phyloP scores from a whole-genome alignment of 2,797 vertebrate species.

The Pterois miles region DNA sequence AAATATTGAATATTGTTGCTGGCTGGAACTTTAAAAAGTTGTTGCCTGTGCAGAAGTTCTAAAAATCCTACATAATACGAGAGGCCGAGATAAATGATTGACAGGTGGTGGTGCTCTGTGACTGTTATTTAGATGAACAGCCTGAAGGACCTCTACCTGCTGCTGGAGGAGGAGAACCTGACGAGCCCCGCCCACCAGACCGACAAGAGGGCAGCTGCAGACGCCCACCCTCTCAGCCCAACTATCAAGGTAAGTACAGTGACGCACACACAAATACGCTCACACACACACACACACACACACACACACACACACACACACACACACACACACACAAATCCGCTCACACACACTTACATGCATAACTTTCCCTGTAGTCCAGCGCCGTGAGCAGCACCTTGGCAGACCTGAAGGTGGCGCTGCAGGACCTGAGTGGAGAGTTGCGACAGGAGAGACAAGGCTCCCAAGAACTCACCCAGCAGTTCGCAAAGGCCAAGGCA shows the following conservation, averaged over 20 bases:
- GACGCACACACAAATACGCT: background rate
- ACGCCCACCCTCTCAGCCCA: constrained; percentile 85
- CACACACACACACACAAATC: background rate
- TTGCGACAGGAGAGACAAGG: constrained; percentile 91
- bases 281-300: background rate
- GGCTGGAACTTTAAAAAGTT: background rate
- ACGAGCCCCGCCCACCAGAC: constrained; percentile 82
- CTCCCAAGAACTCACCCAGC: constrained; percentile 94
- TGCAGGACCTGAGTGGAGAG: constrained; percentile 94
- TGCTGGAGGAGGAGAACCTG: constrained; percentile 93
- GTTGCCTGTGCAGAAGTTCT: background rate
- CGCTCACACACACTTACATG: background rate
- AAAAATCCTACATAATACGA: background rate
- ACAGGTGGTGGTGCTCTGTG: constrained; percentile 15
- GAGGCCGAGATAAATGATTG: background rate
- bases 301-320: background rate
- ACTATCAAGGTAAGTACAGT: constrained; percentile 67
- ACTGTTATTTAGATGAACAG: constrained; percentile 88
- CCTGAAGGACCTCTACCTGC: constrained; percentile 94
- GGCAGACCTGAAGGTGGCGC: constrained; percentile 91
- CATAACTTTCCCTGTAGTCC: constrained; percentile 73
- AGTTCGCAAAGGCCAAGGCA: constrained; percentile 97
- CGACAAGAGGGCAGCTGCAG: constrained; percentile 85
- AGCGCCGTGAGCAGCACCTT: constrained; percentile 90
- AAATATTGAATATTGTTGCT: background rate